Evolutionary conservation across 2,797 vertebrate species (phyloP), one percentile per base, ranked within the genome.

Genomic region (Calcarius lapponicus): DNA sequence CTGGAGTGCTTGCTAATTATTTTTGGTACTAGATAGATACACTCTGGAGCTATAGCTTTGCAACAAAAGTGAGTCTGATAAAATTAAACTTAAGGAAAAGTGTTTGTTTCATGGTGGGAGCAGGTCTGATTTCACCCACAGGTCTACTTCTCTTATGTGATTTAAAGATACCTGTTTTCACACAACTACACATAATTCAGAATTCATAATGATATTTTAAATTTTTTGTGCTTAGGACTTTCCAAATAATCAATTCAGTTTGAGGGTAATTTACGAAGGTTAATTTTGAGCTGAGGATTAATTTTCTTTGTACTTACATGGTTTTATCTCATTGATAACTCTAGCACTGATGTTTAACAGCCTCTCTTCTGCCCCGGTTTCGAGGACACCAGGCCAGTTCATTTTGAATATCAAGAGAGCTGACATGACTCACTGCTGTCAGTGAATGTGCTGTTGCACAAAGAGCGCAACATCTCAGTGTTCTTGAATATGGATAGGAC

Each of bases 381-480:
- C 43, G 42, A 90, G 42, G 20, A 61, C 38, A 67, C 34, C 13
- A n/a, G 26, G 20, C 45, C 45, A 51, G n/a, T 26, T 25, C 2
- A 7, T 73, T 81, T 71, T 70, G 31, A 47, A 10, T 11, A 32
- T 31, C 16, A 43, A 24, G 22, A 66, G 11, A 71, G 11, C 40
- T 78, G 45, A 80, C 43, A 40, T 26, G 28, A 57, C 62, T 19
- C 17, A 43, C 28, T 88, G 7, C 11, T 17, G 24, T n/a, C n/a
- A n/a, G n/a, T n/a, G n/a, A n/a, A n/a, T n/a, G n/a, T n/a, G n/a
- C n/a, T n/a, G n/a, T n/a, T n/a, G n/a, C n/a, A n/a, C 13, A 86
- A 72, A 50, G 14, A 0, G 0, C 48, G 31, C 26, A 73, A 22
- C 34, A 28, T 65, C 24, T 45, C 48, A 9, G 4, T 21, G 9